A percentile compares a stretch with the other conserved stretches of the same genome.
phyloP scores from a whole-genome alignment of 1,140 invertebrate species.

The Asbolus verrucosus region DNA sequence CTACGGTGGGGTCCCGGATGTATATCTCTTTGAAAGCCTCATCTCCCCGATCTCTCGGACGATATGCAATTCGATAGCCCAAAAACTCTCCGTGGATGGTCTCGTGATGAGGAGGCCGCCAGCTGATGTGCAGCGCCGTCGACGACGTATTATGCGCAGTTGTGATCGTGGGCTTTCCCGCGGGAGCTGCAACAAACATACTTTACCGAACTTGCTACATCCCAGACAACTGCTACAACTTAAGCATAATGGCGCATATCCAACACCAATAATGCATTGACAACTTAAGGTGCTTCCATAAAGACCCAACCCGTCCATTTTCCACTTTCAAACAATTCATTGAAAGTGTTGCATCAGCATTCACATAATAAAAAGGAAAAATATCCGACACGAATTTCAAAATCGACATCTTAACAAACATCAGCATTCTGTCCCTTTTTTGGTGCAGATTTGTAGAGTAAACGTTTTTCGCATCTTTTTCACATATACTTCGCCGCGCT shows the following conservation, averaged over 20 bases:
- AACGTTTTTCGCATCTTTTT: slow-evolving; percentile 1
- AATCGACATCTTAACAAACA: slow-evolving; percentile 35
- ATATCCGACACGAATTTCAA: slow-evolving; percentile 24
- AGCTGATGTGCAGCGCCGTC: slow-evolving; percentile 77
- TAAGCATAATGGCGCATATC: slow-evolving; percentile 37
- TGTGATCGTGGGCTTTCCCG: slow-evolving; percentile 79
- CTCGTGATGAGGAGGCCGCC: slow-evolving; percentile 75
- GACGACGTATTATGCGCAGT: slow-evolving; percentile 78
- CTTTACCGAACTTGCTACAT: slow-evolving; percentile 31
- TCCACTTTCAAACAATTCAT: slow-evolving; percentile 38
- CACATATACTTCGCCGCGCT: not conserved
- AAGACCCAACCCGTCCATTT: slow-evolving; percentile 21
- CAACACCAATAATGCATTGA: slow-evolving; percentile 30
- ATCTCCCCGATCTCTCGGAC: slow-evolving; percentile 71
- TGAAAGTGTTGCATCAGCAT: slow-evolving; percentile 19
- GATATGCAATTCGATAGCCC: slow-evolving; percentile 79
- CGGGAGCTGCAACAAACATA: slow-evolving; percentile 71
- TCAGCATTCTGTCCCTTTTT: slow-evolving; percentile 2
- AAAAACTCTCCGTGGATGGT: slow-evolving; percentile 84
- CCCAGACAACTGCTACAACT: slow-evolving; percentile 35
- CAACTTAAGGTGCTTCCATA: slow-evolving; percentile 21
- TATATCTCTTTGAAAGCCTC: slow-evolving; percentile 76
- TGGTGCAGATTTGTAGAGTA: slow-evolving; percentile 6
- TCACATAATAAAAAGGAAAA: slow-evolving; percentile 14
- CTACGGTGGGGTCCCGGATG: slow-evolving; percentile 74